Evolutionary conservation across 2,888 invertebrate genomes (phyloP), one percentile per base, ranked within the genome.

Genomic region (Sericinus montela): DNA sequence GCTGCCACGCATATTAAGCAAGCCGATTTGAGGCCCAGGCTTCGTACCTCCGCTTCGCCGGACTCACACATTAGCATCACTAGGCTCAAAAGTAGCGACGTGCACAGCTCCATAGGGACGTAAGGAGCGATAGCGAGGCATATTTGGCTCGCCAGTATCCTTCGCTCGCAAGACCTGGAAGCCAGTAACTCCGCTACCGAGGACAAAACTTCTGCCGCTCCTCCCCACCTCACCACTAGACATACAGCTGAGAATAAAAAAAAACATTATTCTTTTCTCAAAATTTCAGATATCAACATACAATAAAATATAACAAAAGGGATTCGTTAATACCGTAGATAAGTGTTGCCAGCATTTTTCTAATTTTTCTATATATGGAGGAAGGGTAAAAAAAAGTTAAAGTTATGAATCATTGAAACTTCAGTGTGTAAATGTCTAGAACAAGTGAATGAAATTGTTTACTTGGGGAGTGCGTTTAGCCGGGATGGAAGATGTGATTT

Each of bases 241-340:
- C 85, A 80, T 25, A 84, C 75, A 11, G 87, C 89, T 89, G 75
- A 80, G 76, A 89, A 90, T 49, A 94, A 80, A 4, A 6, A 34
- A 16, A 23, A 13, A 25, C 19, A 25, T 38, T 23, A 28, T 2
- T 13, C 28, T 28, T 5, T 38, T 10, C 1, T 1, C 9, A 28
- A 1, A 28, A 9, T 3, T 2, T 8, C 28, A 28, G 9, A 28
- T 9, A 9, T 28, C 2, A 28, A 7, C 2, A 6, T 28, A 9
- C 28, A 28, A 3, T 9, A 28, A 9, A 1, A n/a, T 29, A 4
- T n/a, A 2, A 29, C 29, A 29, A 9, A 29, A 9, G n/a, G n/a
- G n/a, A n/a, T n/a, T n/a, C n/a, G n/a, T n/a, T n/a, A n/a, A n/a
- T n/a, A n/a, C n/a, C n/a, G n/a, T n/a, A n/a, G n/a, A n/a, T n/a